Conservation (phyloP, 1,140 invertebrate genomes). For the Lepeophtheirus salmonis region DNA sequence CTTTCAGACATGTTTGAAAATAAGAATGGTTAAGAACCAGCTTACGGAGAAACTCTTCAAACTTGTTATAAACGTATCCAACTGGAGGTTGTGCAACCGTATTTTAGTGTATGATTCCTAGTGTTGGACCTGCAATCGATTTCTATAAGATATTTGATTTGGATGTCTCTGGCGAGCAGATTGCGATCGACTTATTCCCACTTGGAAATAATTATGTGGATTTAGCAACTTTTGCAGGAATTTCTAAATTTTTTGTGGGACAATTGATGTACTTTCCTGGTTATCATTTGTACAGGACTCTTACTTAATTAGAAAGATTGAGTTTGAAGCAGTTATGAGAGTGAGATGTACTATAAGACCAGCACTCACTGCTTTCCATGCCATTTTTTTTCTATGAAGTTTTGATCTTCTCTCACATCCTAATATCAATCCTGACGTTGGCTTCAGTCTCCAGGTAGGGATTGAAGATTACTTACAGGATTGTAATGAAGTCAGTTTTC, state of each 20-base stretch:
- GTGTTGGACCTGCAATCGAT: slow-evolving; percentile 77
- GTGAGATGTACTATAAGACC: slow-evolving; percentile 70
- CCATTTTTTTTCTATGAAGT: slow-evolving; percentile 96
- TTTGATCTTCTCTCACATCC: slow-evolving; percentile 87
- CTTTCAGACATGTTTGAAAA: slow-evolving; percentile 53
- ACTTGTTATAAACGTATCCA: slow-evolving; percentile 69
- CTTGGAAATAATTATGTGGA: slow-evolving; percentile 84
- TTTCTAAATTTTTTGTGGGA: slow-evolving; percentile 87
- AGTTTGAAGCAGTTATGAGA: slow-evolving; percentile 96
- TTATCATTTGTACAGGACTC: slow-evolving; percentile 51
- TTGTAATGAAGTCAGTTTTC: slow-evolving; percentile 76
- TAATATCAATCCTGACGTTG: slow-evolving; percentile 93
- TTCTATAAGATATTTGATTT: slow-evolving; percentile 93
- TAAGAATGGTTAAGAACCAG: slow-evolving; percentile 53
- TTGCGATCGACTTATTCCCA: slow-evolving; percentile 86
- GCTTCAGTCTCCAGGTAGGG: slow-evolving; percentile 62
- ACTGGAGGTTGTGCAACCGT: slow-evolving; percentile 88
- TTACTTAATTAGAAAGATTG: slow-evolving; percentile 89
- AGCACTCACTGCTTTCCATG: slow-evolving; percentile 92
- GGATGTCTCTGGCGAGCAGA: slow-evolving; percentile 87
- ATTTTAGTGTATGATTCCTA: slow-evolving; percentile 77
- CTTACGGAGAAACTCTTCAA: slow-evolving; percentile 76
- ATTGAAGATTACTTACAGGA: slow-evolving; percentile 80
- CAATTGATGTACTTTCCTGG: slow-evolving; percentile 79
- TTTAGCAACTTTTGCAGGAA: slow-evolving; percentile 72